Evolutionary conservation across 1,140 invertebrate genomes (phyloP), one percentile per base, ranked within the genome.

Genomic region (Lepidurus arcticus): DNA sequence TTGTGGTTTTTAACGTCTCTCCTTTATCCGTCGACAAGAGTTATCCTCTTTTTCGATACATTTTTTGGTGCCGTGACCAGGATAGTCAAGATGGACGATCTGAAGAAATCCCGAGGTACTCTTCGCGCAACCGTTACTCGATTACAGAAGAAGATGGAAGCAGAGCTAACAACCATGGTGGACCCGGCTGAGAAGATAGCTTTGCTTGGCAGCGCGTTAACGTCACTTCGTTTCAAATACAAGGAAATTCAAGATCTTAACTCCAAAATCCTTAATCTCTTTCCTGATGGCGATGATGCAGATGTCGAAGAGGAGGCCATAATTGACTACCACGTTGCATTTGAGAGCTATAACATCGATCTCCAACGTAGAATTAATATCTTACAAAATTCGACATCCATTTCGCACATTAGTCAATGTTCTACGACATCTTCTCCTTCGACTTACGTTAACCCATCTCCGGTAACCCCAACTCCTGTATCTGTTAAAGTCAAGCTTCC

Each of bases 401-500:
- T 2, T 16, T 16, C 45, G 1, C 45, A 47, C 1, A 47, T 47
- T 47, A 47, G 45, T 16, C 45, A 47, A 10, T 16, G 16, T 47
- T 2, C 16, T 3, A 1, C 45, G 45, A 47, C 45, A 47, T 47
- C 45, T 47, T 16, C 45, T 16, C 16, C 45, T 47, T 47, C 16
- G 45, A 47, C 8, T 21, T 26, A 44, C 45, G 75, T 13, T 76
- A 21, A 34, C 2, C 26, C 7, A 44, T 1, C 9, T 21, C 75
- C 26, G 21, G 26, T 10, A 76, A 21, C 75, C 10, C n/a, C 75
- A 44, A 44, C 1, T 1, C n/a, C 45, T 16, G n/a, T 42, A 44
- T 76, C 75, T 76, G 42, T 42, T 24, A n/a, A 42, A 16, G 45
- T 44, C 8, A 76, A 44, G 11, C 42, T 44, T n/a, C 75, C 75